Percentiles rank a stretch among this genome's conserved stretches.
These are phyloP conservation scores for Dipodomys merriami DNA, from an alignment of 2,113 vertebrate genomes.

Conservation along the genomic window DNA sequence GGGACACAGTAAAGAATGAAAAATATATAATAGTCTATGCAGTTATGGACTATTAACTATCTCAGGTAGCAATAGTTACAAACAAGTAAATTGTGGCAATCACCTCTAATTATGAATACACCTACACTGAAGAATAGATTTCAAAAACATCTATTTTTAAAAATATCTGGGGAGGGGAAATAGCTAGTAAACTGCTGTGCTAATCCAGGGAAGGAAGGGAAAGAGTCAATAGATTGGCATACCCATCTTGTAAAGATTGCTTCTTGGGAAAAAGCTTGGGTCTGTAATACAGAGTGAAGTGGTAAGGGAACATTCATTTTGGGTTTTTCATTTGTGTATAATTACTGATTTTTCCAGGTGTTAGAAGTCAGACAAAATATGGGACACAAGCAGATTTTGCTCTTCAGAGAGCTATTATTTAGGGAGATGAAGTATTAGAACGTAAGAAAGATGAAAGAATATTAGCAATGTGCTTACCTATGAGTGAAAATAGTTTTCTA, in stretches of 20 bases:
- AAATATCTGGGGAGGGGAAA: neutral
- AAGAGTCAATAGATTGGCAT: neutral
- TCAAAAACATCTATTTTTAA: slow-evolving; percentile 26
- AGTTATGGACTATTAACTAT: neutral
- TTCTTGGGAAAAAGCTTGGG: neutral
- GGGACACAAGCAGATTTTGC: neutral
- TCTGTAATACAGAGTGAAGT: neutral
- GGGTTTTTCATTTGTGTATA: neutral
- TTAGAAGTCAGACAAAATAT: slow-evolving; percentile 36
- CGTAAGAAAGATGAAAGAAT: neutral
- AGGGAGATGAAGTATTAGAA: neutral
- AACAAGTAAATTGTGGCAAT: too few species aligned
- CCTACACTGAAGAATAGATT: neutral
- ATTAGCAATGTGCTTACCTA: slow-evolving; percentile 31
- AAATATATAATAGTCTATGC: neutral
- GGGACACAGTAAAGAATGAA: neutral
- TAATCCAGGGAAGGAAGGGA: neutral
- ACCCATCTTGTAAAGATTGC: neutral
- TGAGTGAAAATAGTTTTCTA: neutral
- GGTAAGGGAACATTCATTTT: neutral
- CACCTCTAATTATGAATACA: neutral
- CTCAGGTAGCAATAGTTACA: too few species aligned
- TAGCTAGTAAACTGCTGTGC: neutral
- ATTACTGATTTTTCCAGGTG: neutral
- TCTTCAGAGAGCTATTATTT: slow-evolving; percentile 9